phyloP scores from a whole-genome alignment of 2,888 invertebrate genomes.

The Hemistola chrysoprasaria region DNA sequence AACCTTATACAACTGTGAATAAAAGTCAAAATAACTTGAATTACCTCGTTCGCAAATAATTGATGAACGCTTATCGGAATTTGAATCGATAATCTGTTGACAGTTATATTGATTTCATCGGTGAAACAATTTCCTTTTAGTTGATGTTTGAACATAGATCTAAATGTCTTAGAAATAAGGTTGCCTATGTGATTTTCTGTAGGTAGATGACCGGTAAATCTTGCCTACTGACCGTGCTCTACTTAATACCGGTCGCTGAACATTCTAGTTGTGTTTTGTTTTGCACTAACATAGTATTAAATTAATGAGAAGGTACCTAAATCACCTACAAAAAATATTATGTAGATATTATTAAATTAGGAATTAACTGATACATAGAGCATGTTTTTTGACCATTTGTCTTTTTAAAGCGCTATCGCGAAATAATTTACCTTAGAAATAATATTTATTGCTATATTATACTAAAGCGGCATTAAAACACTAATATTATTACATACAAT shows the following conservation, averaged over 20 bases:
- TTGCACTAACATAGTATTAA: constrained; percentile 15
- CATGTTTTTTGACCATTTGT: too few relatives aligned
- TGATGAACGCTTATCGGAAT: constrained; percentile 32
- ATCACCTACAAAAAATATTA: too few relatives aligned
- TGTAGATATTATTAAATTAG: too few relatives aligned
- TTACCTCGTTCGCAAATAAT: constrained; percentile 1
- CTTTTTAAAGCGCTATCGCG: too few relatives aligned
- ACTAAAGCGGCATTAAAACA: too few relatives aligned
- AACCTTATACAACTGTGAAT: constrained; percentile 1
- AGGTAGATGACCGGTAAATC: constrained; percentile 30
- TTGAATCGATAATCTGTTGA: constrained; percentile 42
- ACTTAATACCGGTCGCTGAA: constrained; percentile 25
- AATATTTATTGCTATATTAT: too few relatives aligned
- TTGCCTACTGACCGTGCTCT: constrained; percentile 54
- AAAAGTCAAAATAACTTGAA: constrained; percentile 5
- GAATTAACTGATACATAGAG: too few relatives aligned
- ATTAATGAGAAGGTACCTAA: constrained; percentile 6
- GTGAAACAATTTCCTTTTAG: constrained; percentile 34
- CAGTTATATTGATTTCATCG: constrained; percentile 51
- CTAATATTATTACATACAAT: too few relatives aligned
- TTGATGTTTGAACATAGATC: constrained; percentile 30
- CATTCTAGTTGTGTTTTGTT: constrained; percentile 26
- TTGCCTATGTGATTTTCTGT: constrained; percentile 12
- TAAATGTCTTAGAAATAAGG: constrained; percentile 32
- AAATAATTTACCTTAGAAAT: too few relatives aligned